phyloP scores from a whole-genome alignment of 2,888 invertebrate species.

The Coelogynopora nodosa region DNA sequence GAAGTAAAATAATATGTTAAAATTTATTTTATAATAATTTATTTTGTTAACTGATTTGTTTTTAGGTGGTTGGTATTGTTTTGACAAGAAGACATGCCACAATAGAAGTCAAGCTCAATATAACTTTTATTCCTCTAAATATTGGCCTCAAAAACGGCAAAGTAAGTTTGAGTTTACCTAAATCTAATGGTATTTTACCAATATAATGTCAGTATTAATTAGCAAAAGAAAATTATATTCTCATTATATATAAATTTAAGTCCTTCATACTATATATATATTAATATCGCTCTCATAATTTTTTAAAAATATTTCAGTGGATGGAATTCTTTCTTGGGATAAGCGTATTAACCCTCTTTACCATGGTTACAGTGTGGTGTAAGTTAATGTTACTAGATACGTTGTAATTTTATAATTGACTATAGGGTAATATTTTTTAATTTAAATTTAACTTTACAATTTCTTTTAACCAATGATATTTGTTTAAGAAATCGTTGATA shows the following conservation, averaged over 20 bases:
- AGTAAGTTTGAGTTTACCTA: no score
- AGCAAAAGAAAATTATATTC: not conserved
- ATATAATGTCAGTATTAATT: not conserved
- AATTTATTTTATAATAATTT: no score
- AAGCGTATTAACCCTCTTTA: not conserved
- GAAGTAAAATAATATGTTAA: no score
- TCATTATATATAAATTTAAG: not conserved
- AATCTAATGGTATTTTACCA: not conserved
- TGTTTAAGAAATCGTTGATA: no score
- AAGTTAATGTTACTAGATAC: no score
- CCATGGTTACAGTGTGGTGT: not conserved
- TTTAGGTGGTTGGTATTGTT: slow-evolving; percentile 1
- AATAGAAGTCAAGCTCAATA: not conserved
- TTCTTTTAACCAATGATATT: no score
- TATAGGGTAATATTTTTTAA: no score
- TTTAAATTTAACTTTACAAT: no score
- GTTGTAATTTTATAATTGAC: no score
- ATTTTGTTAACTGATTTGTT: not conserved
- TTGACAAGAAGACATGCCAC: not conserved
- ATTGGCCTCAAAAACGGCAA: not conserved
- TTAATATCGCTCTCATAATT: not conserved
- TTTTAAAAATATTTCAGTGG: not conserved
- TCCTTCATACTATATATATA: not conserved
- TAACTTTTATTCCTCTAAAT: slow-evolving; percentile 1
- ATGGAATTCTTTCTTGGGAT: slow-evolving; percentile 13